These are phyloP conservation scores for Oncorhynchus masou DNA, from an alignment of 2,113 vertebrate species.

Conservation along the genomic window DNA sequence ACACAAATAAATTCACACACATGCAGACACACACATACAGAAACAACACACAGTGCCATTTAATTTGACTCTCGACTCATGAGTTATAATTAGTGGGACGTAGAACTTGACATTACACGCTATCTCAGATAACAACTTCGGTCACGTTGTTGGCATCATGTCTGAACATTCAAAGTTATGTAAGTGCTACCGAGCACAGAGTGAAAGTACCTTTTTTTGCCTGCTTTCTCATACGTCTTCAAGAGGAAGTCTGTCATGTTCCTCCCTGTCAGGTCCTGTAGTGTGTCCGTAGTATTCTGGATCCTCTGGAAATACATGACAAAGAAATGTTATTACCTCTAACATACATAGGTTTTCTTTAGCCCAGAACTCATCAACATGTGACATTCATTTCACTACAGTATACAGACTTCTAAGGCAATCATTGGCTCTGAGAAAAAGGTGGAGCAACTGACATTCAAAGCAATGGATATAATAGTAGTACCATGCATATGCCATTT, in stretches of 20 bases:
- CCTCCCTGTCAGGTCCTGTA: constrained; percentile 84
- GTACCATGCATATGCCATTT: neutral
- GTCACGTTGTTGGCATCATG: no score
- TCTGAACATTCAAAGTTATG: no score
- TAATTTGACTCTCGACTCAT: no score
- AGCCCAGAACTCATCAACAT: no score
- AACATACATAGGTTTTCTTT: no score
- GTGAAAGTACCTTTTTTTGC: constrained; percentile 67
- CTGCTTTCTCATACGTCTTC: constrained; percentile 81
- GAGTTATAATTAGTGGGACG: no score
- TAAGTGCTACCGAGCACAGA: no score
- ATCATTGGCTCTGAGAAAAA: neutral
- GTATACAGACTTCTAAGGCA: neutral
- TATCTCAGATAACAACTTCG: no score
- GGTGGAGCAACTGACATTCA: neutral
- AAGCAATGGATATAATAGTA: neutral
- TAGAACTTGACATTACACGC: no score
- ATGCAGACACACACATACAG: neutral
- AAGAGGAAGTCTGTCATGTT: constrained; percentile 92
- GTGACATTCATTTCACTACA: no score
- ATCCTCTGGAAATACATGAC: constrained; percentile 57
- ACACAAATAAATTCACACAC: neutral
- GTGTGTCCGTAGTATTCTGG: constrained; percentile 80
- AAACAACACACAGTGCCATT: neutral
- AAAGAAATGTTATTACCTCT: neutral